Conservation (phyloP, 2,797 vertebrate genomes). For the Sebastes umbrosus region DNA sequence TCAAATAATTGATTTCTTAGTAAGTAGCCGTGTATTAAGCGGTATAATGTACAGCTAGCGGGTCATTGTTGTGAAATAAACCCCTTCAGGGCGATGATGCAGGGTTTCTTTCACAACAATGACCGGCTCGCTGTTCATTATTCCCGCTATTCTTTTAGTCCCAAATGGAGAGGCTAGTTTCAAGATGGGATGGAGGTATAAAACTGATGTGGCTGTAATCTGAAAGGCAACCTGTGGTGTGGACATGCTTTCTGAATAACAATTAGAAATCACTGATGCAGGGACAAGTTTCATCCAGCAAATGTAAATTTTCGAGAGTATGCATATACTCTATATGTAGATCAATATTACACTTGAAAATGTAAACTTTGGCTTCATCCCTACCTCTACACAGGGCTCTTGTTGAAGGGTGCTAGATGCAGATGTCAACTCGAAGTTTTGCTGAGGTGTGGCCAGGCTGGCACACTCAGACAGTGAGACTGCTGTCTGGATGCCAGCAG, state of each 20-base stretch:
- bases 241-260: background rate
- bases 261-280: background rate
- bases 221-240: background rate
- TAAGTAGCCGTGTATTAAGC: no score
- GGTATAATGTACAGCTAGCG: no score
- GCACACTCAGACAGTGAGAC: constrained; percentile 60
- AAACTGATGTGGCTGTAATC: background rate
- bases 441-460: constrained; percentile 64
- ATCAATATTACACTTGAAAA: background rate
- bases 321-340: background rate
- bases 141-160: background rate
- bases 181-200: background rate
- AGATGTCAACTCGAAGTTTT: constrained; percentile 62
- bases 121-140: no score
- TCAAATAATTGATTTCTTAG: no score
- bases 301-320: background rate
- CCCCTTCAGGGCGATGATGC: no score
- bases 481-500: constrained; percentile 67
- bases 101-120: no score
- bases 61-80: no score
- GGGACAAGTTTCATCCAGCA: background rate
- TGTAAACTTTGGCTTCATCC: background rate
- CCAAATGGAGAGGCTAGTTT: background rate
- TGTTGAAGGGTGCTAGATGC: constrained; percentile 55
- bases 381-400: constrained; percentile 75